Base-by-base conservation (phyloP, 2,888 invertebrate genomes). In the Mallateleia sp. region DNA sequence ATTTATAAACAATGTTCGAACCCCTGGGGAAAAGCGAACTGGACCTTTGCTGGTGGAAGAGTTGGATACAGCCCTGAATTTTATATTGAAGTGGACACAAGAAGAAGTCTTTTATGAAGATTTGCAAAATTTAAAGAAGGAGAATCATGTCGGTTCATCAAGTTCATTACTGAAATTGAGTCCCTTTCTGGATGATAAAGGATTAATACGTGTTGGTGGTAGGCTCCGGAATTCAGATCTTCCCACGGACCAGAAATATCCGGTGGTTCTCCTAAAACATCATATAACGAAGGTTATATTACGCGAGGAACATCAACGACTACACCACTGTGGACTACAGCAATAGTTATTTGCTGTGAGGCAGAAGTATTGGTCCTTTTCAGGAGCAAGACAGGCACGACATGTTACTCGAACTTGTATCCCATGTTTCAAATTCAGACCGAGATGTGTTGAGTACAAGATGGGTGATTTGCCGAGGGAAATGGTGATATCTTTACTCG, bases 361-460 rank as follows among this genome's bases (percentile, higher is more conserved):
- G 15, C 42, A 64, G 20, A 62, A 15, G 14, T 71, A 80, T 42
- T 71, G 71, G 71, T 45, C 62, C 8, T 1, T 71, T 20, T 42
- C 42, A n/a, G 62, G 80, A 2, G 6, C 15, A 15, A 32, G 72
- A 58, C 78, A 81, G 67, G 81, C 66, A 0, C 22, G 54, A 15
- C 75, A 86, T 18, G 28, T 82, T 1, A 32, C 72, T 9, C 72
- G 56, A 1, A 22, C 24, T 3, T 87, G 89, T 38, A 45, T 83
- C 11, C 42, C 38, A 20, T 89, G 87, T 38, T 83, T 79, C n/a
- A 75, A n/a, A n/a, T n/a, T n/a, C n/a, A n/a, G n/a, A n/a, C n/a
- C n/a, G n/a, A n/a, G n/a, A n/a, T n/a, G n/a, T n/a, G n/a, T n/a
- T n/a, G n/a, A n/a, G n/a, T n/a, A n/a, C n/a, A n/a, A n/a, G n/a